Evolutionary conservation across 1,140 invertebrate genomes (phyloP), one percentile per base, ranked within the genome.

Genomic region (Vanessa atalanta): DNA sequence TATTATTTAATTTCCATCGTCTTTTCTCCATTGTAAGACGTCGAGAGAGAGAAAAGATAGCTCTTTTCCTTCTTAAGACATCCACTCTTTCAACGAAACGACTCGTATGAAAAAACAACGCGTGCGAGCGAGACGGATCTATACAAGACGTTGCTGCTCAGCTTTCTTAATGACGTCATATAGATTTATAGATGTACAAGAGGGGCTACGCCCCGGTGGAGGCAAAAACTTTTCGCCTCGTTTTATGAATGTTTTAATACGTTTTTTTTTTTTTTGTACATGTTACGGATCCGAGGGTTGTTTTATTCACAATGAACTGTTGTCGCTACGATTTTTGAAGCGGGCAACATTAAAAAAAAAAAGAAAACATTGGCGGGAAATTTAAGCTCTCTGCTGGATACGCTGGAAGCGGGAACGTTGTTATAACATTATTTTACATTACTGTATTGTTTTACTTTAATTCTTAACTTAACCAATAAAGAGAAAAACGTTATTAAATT

Each of bases 1-100:
- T 92, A 90, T 92, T 92, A 92, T 92, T 92, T 92, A 90, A 92
- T 92, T 92, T 90, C 84, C 77, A 80, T 75, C 88, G 88, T 90
- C 90, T 92, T 92, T 92, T 92, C 88, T 85, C 89, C 83, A 92
- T 90, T 92, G 88, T 92, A 89, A 88, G 88, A 83, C 78, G 82
- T 79, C 71, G 84, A 85, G 88, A 69, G 85, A 85, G 85, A 83
- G 77, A 74, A 79, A 76, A 72, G 78, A 75, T 72, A 79, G 73
- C 77, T 79, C 81, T 79, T 80, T 83, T 83, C 84, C 81, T 81
- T 78, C 80, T 79, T 82, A 91, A 92, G 89, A 91, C 85, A 82
- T 84, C 80, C 84, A 71, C 77, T 87, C 83, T 73, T 47, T 51
- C 69, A 16, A 47, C 57, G 43, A 26, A 53, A 53, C 47, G 57